Evolutionary conservation across 2,888 invertebrate species (phyloP).

Genomic region (Ceraclea dissimilis): DNA sequence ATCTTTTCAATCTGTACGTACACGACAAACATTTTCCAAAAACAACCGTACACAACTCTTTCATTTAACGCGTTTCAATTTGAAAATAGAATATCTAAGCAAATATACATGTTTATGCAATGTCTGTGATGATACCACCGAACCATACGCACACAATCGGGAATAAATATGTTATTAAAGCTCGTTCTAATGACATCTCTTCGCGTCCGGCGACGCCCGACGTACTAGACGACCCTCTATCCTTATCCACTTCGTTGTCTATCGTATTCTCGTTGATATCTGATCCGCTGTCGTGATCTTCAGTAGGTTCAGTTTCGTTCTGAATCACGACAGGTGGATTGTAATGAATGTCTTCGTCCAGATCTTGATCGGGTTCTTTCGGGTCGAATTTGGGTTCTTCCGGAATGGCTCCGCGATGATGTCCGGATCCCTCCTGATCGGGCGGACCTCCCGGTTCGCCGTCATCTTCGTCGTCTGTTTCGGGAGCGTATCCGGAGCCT

Average conservation of each 20-base stretch:
- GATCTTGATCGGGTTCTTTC: conserved; percentile 30
- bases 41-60: too few relatives aligned
- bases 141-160: conserved; percentile 82
- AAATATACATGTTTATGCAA: conserved; percentile 53
- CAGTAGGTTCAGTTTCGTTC: conserved; percentile 30
- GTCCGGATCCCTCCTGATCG: conserved; percentile 34
- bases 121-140: conserved; percentile 72
- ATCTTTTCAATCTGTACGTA: too few relatives aligned
- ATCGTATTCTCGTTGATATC: conserved; percentile 27
- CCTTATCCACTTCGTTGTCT: conserved; percentile 30
- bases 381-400: conserved; percentile 35
- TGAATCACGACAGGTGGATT: conserved; percentile 33
- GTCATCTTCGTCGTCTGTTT: conserved; percentile 32
- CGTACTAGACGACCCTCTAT: conserved; percentile 33
- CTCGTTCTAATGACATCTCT: conserved; percentile 49
- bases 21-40: too few relatives aligned
- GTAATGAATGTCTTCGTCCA: conserved; percentile 30
- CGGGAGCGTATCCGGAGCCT: conserved; percentile 60
- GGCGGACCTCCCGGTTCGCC: conserved; percentile 22
- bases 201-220: conserved; percentile 37
- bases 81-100: too few relatives aligned
- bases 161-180: conserved; percentile 66
- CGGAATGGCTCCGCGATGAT: conserved; percentile 27
- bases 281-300: conserved; percentile 20
- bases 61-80: too few relatives aligned